Evolutionary conservation across 2,888 invertebrate genomes (phyloP), one percentile per base, ranked within the genome.

Genomic region (Galeopsomyia nigrocyanea): DNA sequence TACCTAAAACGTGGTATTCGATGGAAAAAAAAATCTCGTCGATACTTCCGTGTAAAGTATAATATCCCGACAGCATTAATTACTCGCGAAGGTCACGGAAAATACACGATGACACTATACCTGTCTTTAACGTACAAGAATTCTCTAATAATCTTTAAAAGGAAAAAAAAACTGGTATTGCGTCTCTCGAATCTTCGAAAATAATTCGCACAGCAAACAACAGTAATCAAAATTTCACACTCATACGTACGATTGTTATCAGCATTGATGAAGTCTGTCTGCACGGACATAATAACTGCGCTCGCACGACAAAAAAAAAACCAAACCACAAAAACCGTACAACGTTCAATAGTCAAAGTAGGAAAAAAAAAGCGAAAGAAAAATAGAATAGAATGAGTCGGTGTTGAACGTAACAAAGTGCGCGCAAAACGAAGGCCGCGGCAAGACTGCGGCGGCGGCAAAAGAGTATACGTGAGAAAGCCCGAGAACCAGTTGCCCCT

Each of bases 241-340:
- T 26, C 21, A 46, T 66, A 71, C 70, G 60, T 74, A 74, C 74
- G 69, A 56, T 63, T 67, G 26, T 74, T 67, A 55, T 50, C n/a
- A 0, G n/a, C 17, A 13, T 13, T n/a, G n/a, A 67, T 50, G 19
- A 49, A 63, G 6, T 74, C 60, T 0, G 68, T 67, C 22, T 56
- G 70, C 53, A 71, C 67, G n/a, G 67, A 66, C 74, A 73, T 73
- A 2, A 39, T 39, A 39, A 19, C 17, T 3, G 13, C 65, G 39
- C 1, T 21, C 22, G 47, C 26, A 6, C 46, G 0, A 14, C n/a
- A 39, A n/a, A n/a, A n/a, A n/a, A n/a, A n/a, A n/a, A n/a, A n/a
- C n/a, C n/a, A n/a, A n/a, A n/a, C 22, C 31, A 51, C 22, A 14
- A 26, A 16, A 70, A 26, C n/a, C 39, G n/a, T 16, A 46, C 16